Conservation (phyloP, 2,797 vertebrate genomes). For the Pseudochirops cupreus region DNA sequence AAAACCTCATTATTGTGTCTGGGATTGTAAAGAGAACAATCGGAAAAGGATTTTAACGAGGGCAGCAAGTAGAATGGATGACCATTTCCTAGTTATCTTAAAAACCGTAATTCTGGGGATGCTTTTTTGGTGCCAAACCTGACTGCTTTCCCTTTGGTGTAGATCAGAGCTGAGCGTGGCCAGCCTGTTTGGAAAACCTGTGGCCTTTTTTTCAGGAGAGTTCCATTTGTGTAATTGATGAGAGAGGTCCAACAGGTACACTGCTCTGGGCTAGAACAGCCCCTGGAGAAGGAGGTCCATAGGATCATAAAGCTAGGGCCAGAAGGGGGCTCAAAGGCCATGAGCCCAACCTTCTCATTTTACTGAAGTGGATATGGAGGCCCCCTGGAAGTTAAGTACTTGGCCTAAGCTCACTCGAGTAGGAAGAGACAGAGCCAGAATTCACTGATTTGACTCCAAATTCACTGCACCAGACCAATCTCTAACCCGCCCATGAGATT, state of each 20-base stretch:
- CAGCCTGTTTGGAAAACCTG: neutral
- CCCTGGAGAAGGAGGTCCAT: neutral
- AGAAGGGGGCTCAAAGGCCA: neutral
- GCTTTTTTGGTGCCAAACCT: rapidly evolving
- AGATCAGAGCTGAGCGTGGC: neutral
- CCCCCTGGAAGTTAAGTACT: neutral
- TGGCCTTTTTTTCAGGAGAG: neutral
- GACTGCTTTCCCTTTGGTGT: neutral
- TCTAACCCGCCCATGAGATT: neutral
- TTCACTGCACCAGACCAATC: neutral
- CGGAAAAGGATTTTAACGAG: neutral
- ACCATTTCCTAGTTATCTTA: neutral
- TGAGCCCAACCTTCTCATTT: neutral
- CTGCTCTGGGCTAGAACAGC: neutral
- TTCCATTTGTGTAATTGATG: neutral
- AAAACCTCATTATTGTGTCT: neutral
- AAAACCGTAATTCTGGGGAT: neutral
- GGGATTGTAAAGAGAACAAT: slow-evolving; percentile 35
- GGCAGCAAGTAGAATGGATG: neutral
- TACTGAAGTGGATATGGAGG: neutral
- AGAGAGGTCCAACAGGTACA: neutral
- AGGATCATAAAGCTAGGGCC: neutral
- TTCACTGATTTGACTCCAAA: neutral
- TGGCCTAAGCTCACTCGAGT: neutral
- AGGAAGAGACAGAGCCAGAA: neutral